Evolutionary conservation across 1,140 invertebrate species (phyloP), one percentile per base, ranked within the genome.

Genomic region (Drosophila bocki): DNA sequence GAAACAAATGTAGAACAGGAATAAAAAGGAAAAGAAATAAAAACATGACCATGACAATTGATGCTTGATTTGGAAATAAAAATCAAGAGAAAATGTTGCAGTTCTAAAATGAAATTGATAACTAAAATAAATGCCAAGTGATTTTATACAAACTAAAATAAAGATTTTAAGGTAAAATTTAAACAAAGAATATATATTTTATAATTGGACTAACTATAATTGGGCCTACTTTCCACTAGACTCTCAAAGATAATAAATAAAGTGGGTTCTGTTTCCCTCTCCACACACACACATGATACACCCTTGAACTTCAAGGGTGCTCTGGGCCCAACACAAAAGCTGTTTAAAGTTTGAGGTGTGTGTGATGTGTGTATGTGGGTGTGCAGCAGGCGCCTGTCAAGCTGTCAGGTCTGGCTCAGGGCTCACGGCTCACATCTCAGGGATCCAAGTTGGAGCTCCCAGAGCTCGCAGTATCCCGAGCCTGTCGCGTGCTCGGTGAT

Each of bases 381-480:
- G 48, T 37, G 48, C 37, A 50, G 35, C 65, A 60, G 72, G 54
- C 54, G 58, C 62, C 71, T 82, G 85, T 90, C 85, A 90, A 91
- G 61, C 85, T 90, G 85, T 90, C 85, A 90, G 71, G 69, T 85
- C 69, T 75, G 61, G 68, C 77, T 80, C 68, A 79, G 61, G 51
- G 42, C 67, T 53, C 61, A 65, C 8, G 42, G 17, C 67, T 57
- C 67, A 39, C 29, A 32, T 78, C 78, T 61, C 64, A 42, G 61
- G 29, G 7, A 54, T 63, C 32, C 37, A 15, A 19, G 37, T 29
- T 56, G 15, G 32, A 45, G 41, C 3, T n/a, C 32, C 29, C 61
- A 29, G 37, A 29, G 13, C 32, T 35, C n/a, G 17, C 19, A 15
- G 29, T 33, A 64, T 29, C 26, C 45, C 44, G 44, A 48, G 48